A percentile compares a stretch with the other conserved stretches of the same genome.
Evolutionary conservation across 2,113 vertebrate species (phyloP).

Genomic region (Mesocricetus auratus): DNA sequence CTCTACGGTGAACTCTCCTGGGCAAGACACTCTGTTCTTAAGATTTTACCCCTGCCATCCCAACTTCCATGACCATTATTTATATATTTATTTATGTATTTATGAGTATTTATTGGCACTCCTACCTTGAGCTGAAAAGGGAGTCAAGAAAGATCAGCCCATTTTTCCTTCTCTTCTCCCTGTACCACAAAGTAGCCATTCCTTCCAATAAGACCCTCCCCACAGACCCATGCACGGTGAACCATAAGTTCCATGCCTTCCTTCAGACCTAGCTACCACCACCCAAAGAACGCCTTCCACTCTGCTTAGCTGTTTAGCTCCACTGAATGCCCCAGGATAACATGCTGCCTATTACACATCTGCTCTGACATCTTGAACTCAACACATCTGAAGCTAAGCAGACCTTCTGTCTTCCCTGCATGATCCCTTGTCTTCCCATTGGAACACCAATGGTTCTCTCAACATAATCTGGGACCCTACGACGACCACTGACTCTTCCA

Average conservation of each 20-base stretch:
- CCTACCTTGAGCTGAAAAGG: background rate
- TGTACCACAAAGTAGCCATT: no score
- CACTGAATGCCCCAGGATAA: background rate
- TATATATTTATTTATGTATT: slow-evolving; percentile 76
- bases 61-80: background rate
- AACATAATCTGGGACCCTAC: background rate
- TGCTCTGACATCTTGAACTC: background rate
- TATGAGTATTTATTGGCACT: slow-evolving; percentile 76
- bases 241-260: background rate
- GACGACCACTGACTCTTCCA: background rate
- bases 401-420: background rate
- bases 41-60: background rate
- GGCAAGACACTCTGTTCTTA: background rate
- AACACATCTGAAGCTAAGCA: background rate
- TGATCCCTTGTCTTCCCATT: background rate
- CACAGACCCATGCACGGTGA: rapidly evolving
- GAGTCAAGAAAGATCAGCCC: background rate
- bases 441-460: background rate
- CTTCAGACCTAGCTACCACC: background rate
- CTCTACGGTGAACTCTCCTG: background rate
- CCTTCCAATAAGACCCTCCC: rapidly evolving
- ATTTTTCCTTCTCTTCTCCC: background rate
- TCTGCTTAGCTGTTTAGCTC: background rate
- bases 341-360: rapidly evolving
- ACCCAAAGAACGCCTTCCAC: background rate